A percentile compares a stretch with the other conserved stretches of the same genome.
phyloP scores from a whole-genome alignment of 2,888 invertebrate species.

The Timema cristinae region DNA sequence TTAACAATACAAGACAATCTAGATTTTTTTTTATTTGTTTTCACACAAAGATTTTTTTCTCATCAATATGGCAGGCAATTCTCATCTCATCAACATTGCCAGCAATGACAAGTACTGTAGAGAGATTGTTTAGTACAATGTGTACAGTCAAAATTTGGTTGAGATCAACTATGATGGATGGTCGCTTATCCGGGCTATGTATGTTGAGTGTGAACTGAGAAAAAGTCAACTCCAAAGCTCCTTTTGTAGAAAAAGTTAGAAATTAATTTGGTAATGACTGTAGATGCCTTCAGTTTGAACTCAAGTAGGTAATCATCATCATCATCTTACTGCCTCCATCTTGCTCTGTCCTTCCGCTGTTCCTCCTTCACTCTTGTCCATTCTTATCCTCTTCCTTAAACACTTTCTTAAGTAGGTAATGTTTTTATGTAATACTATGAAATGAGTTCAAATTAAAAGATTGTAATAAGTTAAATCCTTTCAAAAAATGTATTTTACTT shows the following conservation, averaged over 20 bases:
- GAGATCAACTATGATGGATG: slow-evolving; percentile 29
- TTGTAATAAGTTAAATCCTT: too few species aligned
- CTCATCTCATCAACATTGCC: slow-evolving; percentile 24
- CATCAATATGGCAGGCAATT: slow-evolving; percentile 13
- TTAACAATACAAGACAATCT: neutral
- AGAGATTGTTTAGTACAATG: slow-evolving; percentile 32
- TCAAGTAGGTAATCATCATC: neutral
- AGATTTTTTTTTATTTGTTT: neutral
- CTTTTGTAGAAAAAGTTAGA: neutral
- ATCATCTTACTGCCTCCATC: too few species aligned
- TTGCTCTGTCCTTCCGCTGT: too few species aligned
- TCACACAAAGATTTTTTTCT: neutral
- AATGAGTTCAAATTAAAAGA: too few species aligned
- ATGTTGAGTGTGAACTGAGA: slow-evolving; percentile 4
- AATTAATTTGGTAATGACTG: neutral
- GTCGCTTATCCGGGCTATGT: slow-evolving; percentile 27
- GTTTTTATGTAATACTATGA: too few species aligned
- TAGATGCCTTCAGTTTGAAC: neutral
- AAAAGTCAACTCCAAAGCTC: neutral
- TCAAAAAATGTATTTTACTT: too few species aligned
- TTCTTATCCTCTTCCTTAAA: too few species aligned
- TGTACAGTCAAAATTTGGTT: slow-evolving; percentile 27
- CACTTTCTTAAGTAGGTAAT: too few species aligned
- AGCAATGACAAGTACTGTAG: slow-evolving; percentile 29
- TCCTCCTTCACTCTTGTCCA: too few species aligned